These are phyloP conservation scores for Coenonympha arcania DNA, from an alignment of 2,888 invertebrate species.

Conservation along the genomic window DNA sequence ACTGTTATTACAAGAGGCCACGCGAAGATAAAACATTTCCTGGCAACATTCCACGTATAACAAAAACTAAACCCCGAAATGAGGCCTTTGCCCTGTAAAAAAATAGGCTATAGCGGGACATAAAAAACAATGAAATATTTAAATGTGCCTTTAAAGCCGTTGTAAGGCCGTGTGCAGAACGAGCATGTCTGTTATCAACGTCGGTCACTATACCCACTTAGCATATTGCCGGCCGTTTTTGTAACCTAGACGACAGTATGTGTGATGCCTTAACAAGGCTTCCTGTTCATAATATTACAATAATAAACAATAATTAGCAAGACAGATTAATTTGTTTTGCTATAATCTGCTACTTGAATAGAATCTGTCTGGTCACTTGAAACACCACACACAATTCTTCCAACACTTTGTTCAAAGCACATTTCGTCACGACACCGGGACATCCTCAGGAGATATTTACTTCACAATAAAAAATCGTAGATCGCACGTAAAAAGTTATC, in stretches of 20 bases:
- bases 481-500: too few species aligned
- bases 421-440: too few species aligned
- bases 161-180: conserved; percentile 34
- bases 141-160: conserved; percentile 34
- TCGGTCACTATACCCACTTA: conserved; percentile 65
- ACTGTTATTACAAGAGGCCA: conserved; percentile 10
- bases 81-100: conserved; percentile 29
- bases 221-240: conserved; percentile 66
- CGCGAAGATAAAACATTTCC: conserved; percentile 16
- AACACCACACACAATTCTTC: too few species aligned
- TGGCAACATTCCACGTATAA: conserved; percentile 22
- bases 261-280: conserved; percentile 38
- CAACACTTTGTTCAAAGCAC: too few species aligned
- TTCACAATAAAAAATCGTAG: too few species aligned
- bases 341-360: too few species aligned
- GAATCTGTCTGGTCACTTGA: too few species aligned
- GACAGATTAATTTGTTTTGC: too few species aligned
- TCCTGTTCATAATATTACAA: conserved; percentile 32
- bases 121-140: conserved; percentile 30
- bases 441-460: too few species aligned
- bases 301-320: too few species aligned
- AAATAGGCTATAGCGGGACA: conserved; percentile 27
- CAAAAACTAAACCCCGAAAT: conserved; percentile 23
- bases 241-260: conserved; percentile 50
- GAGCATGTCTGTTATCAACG: conserved; percentile 59